phyloP scores from a whole-genome alignment of 2,113 vertebrate genomes.

The Macrotus californicus region DNA sequence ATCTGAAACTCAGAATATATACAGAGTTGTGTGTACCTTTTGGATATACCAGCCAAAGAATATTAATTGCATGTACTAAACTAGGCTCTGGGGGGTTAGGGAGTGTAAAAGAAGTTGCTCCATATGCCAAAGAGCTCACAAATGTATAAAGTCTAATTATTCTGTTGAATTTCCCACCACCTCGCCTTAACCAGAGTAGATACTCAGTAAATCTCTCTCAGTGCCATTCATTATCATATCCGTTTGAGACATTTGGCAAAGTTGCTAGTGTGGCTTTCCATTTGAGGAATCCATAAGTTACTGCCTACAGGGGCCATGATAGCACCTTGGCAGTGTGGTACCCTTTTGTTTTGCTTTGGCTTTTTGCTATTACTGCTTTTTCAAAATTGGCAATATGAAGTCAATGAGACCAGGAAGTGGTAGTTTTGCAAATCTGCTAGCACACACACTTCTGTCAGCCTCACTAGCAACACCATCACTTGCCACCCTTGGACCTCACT shows the following conservation, averaged over 20 bases:
- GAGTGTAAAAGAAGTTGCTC: not conserved
- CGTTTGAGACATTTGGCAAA: slow-evolving; percentile 4
- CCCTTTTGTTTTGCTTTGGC: not conserved
- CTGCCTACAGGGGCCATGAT: not conserved
- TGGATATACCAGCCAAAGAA: not conserved
- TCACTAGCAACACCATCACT: not conserved
- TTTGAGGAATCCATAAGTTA: not conserved
- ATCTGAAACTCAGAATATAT: slow-evolving; percentile 34
- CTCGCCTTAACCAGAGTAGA: not conserved
- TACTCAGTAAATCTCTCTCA: not conserved
- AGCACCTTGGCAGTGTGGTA: not conserved
- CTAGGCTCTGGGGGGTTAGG: not conserved
- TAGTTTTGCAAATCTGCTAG: not conserved
- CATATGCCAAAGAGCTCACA: not conserved
- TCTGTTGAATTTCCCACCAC: not conserved
- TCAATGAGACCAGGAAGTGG: not conserved
- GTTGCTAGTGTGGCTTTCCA: not conserved
- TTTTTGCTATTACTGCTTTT: slow-evolving; percentile 10
- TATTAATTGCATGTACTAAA: not conserved
- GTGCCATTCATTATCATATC: not conserved
- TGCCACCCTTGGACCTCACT: not conserved
- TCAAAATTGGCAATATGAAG: not conserved
- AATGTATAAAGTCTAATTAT: not conserved
- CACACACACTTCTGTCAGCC: not conserved
- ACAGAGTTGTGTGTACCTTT: not conserved